These are phyloP conservation scores for Rhabdophis nuchalis DNA, from an alignment of 2,797 vertebrate genomes.

Conservation along the genomic window DNA sequence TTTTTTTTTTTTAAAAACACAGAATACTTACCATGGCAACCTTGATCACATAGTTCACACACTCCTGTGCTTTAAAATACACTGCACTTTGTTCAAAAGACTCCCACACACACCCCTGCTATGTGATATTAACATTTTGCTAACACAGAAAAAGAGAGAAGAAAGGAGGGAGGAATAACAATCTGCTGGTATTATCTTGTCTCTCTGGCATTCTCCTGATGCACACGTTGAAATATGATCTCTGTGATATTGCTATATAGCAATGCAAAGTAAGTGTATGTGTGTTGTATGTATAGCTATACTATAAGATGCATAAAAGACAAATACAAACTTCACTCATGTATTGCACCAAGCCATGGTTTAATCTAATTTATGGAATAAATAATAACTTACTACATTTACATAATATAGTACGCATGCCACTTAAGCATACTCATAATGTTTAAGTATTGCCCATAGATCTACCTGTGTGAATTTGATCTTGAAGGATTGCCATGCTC, in stretches of 20 bases:
- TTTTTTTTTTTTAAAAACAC: background rate
- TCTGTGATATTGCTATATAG: background rate
- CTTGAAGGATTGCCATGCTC: background rate
- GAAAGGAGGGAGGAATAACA: background rate
- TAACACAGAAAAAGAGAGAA: background rate
- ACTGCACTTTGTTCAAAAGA: constrained; percentile 20
- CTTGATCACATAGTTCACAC: constrained; percentile 17
- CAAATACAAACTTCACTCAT: background rate
- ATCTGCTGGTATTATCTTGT: background rate
- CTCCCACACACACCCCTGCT: background rate
- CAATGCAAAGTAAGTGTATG: background rate
- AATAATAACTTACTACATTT: background rate
- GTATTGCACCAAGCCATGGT: background rate
- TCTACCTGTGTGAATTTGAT: background rate
- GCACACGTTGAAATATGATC: background rate
- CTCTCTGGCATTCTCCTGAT: background rate
- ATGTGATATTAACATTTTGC: background rate
- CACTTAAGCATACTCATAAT: background rate
- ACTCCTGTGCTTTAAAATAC: constrained; percentile 20
- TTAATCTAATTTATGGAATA: background rate
- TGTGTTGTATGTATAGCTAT: background rate
- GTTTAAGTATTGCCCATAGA: background rate
- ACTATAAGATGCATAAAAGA: background rate
- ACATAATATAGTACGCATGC: background rate
- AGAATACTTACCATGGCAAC: constrained; percentile 18